Conservation (phyloP, 2,797 vertebrate species). For the Melanotaenia nigrans region DNA sequence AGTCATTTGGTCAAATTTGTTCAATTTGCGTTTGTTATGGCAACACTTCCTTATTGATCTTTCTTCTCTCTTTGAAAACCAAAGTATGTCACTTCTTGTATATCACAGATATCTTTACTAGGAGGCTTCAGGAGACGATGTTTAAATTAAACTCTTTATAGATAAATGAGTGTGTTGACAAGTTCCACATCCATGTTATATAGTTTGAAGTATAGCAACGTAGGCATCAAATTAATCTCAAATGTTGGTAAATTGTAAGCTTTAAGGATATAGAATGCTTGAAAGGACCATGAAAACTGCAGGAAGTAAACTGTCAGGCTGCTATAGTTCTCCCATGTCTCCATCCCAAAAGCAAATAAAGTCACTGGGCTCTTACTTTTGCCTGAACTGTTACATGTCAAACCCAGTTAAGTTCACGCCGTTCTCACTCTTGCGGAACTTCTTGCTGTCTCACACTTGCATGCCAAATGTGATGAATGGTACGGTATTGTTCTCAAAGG, state of each 20-base stretch:
- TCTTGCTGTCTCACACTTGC: not conserved
- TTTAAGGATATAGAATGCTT: not conserved
- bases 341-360: not conserved
- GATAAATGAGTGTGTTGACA: not conserved
- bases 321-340: not conserved
- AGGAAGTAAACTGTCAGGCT: not conserved
- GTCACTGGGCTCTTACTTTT: not conserved
- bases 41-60: slow-evolving; percentile 2
- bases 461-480: not conserved
- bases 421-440: slow-evolving; percentile 4
- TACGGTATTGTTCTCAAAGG: not conserved
- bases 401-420: not conserved
- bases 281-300: not conserved
- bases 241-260: not conserved
- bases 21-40: not conserved
- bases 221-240: not conserved
- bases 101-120: not conserved
- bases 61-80: not conserved
- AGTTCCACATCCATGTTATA: not conserved
- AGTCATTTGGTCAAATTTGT: not conserved
- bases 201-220: not conserved
- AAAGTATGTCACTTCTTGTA: not conserved
- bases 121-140: not conserved
- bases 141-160: not conserved
- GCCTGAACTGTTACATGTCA: not conserved